Evolutionary conservation across 2,797 vertebrate species (phyloP).

Genomic region (Lycodopsis pacificus): DNA sequence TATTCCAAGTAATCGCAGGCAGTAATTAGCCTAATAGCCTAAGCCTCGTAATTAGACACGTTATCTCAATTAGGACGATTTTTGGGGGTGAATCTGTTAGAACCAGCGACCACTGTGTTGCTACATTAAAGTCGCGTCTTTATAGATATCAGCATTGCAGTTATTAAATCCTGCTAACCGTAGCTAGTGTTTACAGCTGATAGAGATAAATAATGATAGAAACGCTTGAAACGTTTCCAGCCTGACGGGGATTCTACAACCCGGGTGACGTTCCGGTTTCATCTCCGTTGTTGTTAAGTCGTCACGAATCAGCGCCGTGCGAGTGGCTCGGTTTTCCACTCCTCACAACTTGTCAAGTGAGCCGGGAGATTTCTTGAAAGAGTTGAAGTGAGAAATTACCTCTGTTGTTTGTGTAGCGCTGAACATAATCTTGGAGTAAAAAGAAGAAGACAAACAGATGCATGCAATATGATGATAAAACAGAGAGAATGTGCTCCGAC

Average conservation of each 20-base stretch:
- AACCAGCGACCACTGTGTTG: neutral
- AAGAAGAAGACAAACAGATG: constrained; percentile 3
- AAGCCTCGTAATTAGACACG: too few species aligned
- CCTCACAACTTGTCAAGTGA: constrained; percentile 17
- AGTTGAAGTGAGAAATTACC: constrained; percentile 46
- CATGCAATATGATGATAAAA: constrained; percentile 28
- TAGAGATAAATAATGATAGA: neutral
- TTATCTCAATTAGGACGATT: neutral
- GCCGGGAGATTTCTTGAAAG: constrained; percentile 13
- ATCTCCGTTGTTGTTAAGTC: constrained; percentile 21
- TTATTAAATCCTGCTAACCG: neutral
- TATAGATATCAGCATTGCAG: neutral
- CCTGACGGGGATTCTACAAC: neutral
- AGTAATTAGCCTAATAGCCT: neutral
- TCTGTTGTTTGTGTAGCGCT: constrained; percentile 11
- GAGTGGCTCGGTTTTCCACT: constrained; percentile 15
- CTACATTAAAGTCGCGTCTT: neutral
- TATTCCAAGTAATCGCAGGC: neutral
- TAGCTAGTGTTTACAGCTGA: neutral
- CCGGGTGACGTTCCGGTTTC: constrained; percentile 3
- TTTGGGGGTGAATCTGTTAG: neutral
- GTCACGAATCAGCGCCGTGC: constrained; percentile 34
- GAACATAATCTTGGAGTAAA: constrained; percentile 12
- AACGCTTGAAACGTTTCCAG: neutral
- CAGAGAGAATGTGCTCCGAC: constrained; percentile 29